A percentile compares a stretch with the other conserved stretches of the same genome.
These are phyloP conservation scores for Diceros bicornis DNA, from an alignment of 2,797 vertebrate genomes.

Conservation along the genomic window DNA sequence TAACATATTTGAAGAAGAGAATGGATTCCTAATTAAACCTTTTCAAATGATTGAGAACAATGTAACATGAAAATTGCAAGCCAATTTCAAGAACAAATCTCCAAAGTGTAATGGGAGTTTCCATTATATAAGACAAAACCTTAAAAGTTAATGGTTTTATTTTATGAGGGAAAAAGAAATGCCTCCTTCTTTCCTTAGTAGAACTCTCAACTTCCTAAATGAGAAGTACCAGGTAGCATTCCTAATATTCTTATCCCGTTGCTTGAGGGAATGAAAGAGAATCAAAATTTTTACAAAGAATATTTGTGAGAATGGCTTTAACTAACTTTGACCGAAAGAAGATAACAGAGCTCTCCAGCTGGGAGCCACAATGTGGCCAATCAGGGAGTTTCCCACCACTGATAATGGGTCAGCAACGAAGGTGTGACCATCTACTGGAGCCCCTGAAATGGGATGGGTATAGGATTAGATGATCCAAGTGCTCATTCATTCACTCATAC, in stretches of 20 bases:
- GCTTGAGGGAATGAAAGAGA: not conserved
- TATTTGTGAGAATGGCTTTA: not conserved
- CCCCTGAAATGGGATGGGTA: not conserved
- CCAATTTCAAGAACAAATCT: conserved; percentile 21
- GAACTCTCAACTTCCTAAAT: conserved; percentile 1
- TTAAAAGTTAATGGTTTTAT: conserved; percentile 46
- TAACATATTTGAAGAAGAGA: conserved; percentile 55
- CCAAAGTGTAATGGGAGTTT: conserved; percentile 44
- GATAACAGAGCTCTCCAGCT: not conserved
- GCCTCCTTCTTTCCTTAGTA: conserved; percentile 30
- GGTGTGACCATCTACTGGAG: not conserved
- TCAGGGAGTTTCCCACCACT: not conserved
- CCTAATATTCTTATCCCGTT: not conserved
- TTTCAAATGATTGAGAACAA: conserved; percentile 55
- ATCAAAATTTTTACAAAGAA: not conserved
- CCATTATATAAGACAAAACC: not conserved
- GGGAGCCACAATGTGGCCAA: not conserved
- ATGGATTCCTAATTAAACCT: conserved; percentile 57
- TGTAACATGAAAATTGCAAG: conserved; percentile 21
- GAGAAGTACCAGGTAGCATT: not conserved
- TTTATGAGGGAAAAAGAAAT: conserved; percentile 32
- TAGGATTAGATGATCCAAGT: too few species aligned
- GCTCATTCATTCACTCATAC: not conserved
- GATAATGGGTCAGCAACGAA: too few species aligned
- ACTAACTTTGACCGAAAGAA: conserved; percentile 25